A percentile compares a stretch with the other conserved stretches of the same genome.
Evolutionary conservation across 92 coral and sea anemone genomes (phyloP).

Genomic region (Porites cylindrica): DNA sequence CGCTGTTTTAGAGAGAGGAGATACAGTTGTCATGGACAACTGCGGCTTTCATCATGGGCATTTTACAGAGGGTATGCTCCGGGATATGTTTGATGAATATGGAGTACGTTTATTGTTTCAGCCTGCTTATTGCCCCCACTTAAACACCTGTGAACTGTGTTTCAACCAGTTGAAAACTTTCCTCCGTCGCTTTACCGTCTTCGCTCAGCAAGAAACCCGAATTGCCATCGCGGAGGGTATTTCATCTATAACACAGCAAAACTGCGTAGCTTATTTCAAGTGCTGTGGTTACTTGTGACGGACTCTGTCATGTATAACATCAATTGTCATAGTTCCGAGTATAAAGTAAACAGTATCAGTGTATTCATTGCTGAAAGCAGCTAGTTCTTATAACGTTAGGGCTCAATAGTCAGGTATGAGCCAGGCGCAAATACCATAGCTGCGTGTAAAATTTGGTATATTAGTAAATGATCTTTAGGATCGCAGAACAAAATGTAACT

Average conservation of each 20-base stretch:
- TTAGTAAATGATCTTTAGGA: conserved; percentile 47
- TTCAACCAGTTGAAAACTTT: conserved; percentile 55
- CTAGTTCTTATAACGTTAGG: conserved; percentile 13
- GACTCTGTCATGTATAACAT: background rate
- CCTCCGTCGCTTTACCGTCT: conserved; percentile 30
- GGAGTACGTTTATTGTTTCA: conserved; percentile 53
- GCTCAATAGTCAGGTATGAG: conserved; percentile 38
- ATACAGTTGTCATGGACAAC: conserved; percentile 64
- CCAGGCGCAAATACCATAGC: conserved; percentile 34
- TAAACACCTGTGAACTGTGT: conserved; percentile 66
- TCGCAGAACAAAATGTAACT: conserved; percentile 40
- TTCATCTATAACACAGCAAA: conserved; percentile 33
- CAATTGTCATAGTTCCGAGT: conserved; percentile 9
- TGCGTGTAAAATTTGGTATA: conserved; percentile 39
- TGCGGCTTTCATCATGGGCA: conserved; percentile 56
- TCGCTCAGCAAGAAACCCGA: conserved; percentile 45
- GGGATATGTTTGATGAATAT: conserved; percentile 44
- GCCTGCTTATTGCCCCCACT: conserved; percentile 62
- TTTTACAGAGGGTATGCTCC: conserved; percentile 43
- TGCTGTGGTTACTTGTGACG: conserved; percentile 37
- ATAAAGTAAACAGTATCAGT: conserved; percentile 13
- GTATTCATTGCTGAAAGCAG: conserved; percentile 22
- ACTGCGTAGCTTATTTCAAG: conserved; percentile 44
- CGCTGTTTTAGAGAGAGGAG: conserved; percentile 59
- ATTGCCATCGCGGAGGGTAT: conserved; percentile 46